A percentile compares a stretch with the other conserved stretches of the same genome.
These are phyloP conservation scores for Parnassius smintheus DNA, from an alignment of 2,888 invertebrate species.

Conservation along the genomic window DNA sequence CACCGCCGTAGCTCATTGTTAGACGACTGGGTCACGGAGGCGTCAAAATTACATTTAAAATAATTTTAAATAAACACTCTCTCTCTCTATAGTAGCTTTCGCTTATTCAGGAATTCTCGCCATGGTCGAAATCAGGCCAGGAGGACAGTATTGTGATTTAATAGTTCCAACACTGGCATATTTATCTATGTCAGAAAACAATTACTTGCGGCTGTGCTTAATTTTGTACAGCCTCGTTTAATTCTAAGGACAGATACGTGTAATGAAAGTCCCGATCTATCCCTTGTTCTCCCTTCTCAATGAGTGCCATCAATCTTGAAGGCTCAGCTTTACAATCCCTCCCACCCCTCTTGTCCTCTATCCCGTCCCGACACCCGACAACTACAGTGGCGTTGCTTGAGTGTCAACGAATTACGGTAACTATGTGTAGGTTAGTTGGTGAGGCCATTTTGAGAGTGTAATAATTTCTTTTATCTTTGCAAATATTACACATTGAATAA, in stretches of 20 bases:
- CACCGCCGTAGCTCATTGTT: no score
- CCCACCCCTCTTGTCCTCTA: background rate
- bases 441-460: background rate
- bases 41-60: no score
- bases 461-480: no score
- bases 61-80: no score
- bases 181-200: constrained; percentile 2
- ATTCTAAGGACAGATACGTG: constrained; percentile 17
- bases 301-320: constrained; percentile 32
- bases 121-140: no score
- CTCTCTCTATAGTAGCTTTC: no score
- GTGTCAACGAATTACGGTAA: constrained; percentile 7
- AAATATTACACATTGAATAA: no score
- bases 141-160: no score
- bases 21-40: no score
- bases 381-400: background rate
- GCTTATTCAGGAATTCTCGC: no score
- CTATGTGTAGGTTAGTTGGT: constrained; percentile 1
- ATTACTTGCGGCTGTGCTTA: constrained; percentile 12
- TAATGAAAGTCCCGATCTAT: constrained; percentile 30
- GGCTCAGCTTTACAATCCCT: constrained; percentile 22
- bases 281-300: constrained; percentile 24
- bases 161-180: background rate
- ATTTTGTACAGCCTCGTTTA: constrained; percentile 9
- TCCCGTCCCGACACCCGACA: background rate